These are phyloP conservation scores for Kobus ellipsiprymnus DNA, from an alignment of 2,113 vertebrate genomes.

Conservation along the genomic window DNA sequence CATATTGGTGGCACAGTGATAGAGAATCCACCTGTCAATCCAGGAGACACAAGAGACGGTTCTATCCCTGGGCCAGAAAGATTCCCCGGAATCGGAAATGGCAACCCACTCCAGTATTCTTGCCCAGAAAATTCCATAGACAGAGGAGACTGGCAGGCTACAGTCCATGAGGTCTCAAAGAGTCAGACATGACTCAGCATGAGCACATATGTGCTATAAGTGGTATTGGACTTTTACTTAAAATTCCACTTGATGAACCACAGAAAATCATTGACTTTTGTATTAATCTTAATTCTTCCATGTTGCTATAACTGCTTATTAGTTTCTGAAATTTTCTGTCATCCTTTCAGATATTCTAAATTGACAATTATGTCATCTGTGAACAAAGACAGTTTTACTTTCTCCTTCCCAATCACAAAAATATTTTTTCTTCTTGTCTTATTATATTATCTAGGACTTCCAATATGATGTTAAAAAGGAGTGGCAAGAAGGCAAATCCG, in stretches of 20 bases:
- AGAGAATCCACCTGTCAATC: background rate
- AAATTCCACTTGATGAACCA: background rate
- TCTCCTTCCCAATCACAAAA: background rate
- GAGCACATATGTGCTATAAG: background rate
- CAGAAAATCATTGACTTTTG: background rate
- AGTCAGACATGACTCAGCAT: background rate
- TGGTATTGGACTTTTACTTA: background rate
- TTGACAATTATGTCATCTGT: background rate
- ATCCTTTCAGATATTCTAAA: background rate
- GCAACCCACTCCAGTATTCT: background rate
- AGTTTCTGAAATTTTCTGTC: background rate
- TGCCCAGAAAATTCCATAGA: background rate
- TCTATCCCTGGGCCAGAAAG: background rate
- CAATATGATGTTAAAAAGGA: background rate
- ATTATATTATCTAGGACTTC: background rate
- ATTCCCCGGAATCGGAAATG: background rate
- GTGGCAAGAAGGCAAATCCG: background rate
- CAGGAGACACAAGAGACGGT: background rate
- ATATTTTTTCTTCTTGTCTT: background rate
- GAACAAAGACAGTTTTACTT: background rate
- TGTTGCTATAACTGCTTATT: background rate
- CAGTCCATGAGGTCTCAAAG: background rate
- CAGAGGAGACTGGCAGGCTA: background rate
- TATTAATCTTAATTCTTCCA: background rate
- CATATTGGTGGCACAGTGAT: background rate